Conservation (phyloP, 2,888 invertebrate species). For the Andrena bucephala region DNA sequence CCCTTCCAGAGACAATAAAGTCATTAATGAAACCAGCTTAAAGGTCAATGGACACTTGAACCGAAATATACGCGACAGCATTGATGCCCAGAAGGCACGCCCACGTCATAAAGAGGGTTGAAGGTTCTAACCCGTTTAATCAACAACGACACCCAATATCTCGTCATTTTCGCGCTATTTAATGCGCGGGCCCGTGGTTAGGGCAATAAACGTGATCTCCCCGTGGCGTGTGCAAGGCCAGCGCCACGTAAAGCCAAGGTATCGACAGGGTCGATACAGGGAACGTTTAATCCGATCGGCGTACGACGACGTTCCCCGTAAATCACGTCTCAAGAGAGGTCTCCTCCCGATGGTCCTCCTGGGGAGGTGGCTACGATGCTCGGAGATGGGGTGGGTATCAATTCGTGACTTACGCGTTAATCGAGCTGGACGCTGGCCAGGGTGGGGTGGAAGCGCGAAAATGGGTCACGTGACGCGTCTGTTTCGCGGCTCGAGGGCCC, state of each 20-base stretch:
- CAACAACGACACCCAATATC: not conserved
- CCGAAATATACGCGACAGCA: too few relatives aligned
- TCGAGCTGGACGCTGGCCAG: conserved; percentile 68
- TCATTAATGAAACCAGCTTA: too few relatives aligned
- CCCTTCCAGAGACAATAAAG: too few relatives aligned
- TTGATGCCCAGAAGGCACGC: too few relatives aligned
- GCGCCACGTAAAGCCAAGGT: conserved; percentile 18
- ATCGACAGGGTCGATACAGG: conserved; percentile 44
- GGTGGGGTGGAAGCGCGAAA: conserved; percentile 38
- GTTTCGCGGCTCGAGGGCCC: not conserved
- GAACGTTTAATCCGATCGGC: conserved; percentile 71
- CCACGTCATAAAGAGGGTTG: conserved; percentile 3
- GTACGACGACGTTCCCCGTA: conserved; percentile 58
- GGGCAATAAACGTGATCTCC: not conserved
- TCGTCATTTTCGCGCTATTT: not conserved
- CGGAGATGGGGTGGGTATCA: conserved; percentile 13
- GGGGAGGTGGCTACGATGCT: conserved; percentile 37
- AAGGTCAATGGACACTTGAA: too few relatives aligned
- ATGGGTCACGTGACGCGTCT: conserved; percentile 48
- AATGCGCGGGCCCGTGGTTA: not conserved
- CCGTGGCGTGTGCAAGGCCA: not conserved
- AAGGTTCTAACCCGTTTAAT: too few relatives aligned
- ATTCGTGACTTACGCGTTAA: conserved; percentile 67
- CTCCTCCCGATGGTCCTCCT: conserved; percentile 12
- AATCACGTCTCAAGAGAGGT: conserved; percentile 59